Conservation (phyloP, 2,113 vertebrate genomes). For the Alexandromys fortis region DNA sequence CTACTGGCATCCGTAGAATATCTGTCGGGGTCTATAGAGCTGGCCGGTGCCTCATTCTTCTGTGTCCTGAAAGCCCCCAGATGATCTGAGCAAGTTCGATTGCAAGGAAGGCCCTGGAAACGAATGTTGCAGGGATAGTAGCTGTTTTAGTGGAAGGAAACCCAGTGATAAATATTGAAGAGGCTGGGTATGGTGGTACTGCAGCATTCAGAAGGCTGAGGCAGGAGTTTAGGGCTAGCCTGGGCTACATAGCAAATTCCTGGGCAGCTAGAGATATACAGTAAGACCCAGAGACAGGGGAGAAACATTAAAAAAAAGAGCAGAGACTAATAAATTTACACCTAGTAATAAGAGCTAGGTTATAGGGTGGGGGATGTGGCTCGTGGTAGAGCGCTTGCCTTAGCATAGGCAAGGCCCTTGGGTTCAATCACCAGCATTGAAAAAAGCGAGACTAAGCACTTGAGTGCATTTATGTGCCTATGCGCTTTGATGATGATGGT, state of each 20-base stretch:
- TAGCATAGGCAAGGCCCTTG: background rate
- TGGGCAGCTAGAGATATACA: background rate
- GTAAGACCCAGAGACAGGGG: background rate
- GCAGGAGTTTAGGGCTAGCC: background rate
- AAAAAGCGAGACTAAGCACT: background rate
- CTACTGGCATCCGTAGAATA: background rate
- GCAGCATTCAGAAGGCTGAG: background rate
- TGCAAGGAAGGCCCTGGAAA: background rate
- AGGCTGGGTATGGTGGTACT: background rate
- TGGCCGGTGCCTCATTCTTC: accelerated
- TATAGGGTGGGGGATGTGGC: background rate
- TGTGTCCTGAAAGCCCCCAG: background rate
- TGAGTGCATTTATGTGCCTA: background rate
- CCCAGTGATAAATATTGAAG: background rate
- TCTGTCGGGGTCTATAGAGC: too few species aligned
- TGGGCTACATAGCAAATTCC: background rate
- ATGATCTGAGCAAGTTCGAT: background rate
- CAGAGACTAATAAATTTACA: background rate
- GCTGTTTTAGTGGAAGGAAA: background rate
- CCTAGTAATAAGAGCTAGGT: background rate
- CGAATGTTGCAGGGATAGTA: background rate
- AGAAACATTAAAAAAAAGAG: background rate
- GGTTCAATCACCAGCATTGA: background rate
- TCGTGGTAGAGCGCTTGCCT: background rate
- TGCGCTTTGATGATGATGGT: background rate